Evolutionary conservation across 2,888 invertebrate species (phyloP).

Genomic region (Frankliniella fusca): DNA sequence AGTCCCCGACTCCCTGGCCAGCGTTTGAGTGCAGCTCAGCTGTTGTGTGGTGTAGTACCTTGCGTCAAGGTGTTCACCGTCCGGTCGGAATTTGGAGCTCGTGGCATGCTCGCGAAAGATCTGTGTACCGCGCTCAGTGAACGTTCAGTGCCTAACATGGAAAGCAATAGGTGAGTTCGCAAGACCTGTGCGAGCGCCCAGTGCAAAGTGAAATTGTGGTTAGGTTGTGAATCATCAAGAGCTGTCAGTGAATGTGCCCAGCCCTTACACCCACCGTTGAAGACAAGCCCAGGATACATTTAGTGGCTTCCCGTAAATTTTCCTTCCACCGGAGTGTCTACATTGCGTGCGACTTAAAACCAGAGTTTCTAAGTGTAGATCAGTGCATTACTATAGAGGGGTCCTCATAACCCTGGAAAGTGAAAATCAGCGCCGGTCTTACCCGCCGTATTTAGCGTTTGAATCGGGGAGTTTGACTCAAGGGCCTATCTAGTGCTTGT

Average conservation of each 20-base stretch:
- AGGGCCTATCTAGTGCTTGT: too few species aligned
- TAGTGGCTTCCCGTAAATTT: not conserved
- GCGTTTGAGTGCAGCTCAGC: constrained; percentile 20
- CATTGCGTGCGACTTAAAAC: not conserved
- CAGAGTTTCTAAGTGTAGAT: not conserved
- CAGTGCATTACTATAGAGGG: not conserved
- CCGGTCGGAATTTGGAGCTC: constrained; percentile 1
- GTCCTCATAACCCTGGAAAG: constrained; percentile 4
- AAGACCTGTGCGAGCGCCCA: constrained; percentile 5
- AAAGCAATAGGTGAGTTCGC: constrained; percentile 21
- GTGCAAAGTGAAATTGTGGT: not conserved
- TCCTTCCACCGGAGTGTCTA: not conserved
- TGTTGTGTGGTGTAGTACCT: constrained; percentile 24
- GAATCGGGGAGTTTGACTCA: too few species aligned
- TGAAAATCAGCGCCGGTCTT: not conserved
- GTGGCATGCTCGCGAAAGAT: constrained; percentile 8
- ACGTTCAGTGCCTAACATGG: constrained; percentile 13
- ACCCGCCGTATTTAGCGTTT: not conserved
- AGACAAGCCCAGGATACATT: constrained; percentile 7
- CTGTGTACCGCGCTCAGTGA: not conserved
- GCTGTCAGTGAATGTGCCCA: constrained; percentile 11
- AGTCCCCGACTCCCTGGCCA: constrained; percentile 15
- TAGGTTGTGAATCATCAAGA: constrained; percentile 16
- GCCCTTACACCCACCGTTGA: constrained; percentile 14
- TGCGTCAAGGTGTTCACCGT: not conserved